phyloP scores from a whole-genome alignment of 2,797 vertebrate species.

The Brachyalestes nurse region DNA sequence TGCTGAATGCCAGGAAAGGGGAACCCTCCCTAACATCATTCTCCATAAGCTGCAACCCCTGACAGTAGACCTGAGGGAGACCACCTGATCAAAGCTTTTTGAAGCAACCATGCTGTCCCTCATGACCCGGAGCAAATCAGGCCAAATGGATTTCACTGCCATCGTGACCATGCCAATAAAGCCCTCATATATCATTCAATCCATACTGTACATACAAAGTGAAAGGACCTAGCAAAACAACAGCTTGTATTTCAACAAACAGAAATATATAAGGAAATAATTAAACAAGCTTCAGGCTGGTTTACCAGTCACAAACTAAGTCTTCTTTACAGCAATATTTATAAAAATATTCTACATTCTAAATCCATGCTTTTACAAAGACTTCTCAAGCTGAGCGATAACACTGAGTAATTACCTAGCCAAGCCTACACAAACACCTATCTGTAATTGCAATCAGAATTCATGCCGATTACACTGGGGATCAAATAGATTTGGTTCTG shows the following conservation, averaged over 20 bases:
- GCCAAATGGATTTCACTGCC: constrained; percentile 8
- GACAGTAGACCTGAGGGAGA: constrained; percentile 60
- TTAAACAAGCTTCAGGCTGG: not conserved
- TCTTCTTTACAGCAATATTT: not conserved
- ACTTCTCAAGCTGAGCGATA: constrained; percentile 4
- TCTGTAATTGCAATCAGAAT: constrained; percentile 1
- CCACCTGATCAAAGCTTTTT: constrained; percentile 57
- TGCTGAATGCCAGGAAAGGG: constrained; percentile 57
- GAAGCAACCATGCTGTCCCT: not conserved
- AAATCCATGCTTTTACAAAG: not conserved
- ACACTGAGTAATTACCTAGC: constrained; percentile 1
- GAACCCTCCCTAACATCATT: constrained; percentile 60
- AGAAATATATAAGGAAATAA: too few species aligned
- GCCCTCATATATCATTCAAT: not conserved
- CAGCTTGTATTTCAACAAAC: too few species aligned
- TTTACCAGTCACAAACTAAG: not conserved
- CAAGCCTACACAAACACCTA: not conserved
- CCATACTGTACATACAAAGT: not conserved
- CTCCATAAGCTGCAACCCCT: constrained; percentile 63
- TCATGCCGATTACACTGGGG: constrained; percentile 5
- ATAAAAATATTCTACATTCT: not conserved
- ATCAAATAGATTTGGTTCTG: constrained; percentile 3
- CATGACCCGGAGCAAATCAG: not conserved
- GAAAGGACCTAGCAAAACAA: not conserved
- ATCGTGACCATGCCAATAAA: constrained; percentile 5